Conservation (phyloP, 2,113 vertebrate genomes). For the Tenrec ecaudatus region DNA sequence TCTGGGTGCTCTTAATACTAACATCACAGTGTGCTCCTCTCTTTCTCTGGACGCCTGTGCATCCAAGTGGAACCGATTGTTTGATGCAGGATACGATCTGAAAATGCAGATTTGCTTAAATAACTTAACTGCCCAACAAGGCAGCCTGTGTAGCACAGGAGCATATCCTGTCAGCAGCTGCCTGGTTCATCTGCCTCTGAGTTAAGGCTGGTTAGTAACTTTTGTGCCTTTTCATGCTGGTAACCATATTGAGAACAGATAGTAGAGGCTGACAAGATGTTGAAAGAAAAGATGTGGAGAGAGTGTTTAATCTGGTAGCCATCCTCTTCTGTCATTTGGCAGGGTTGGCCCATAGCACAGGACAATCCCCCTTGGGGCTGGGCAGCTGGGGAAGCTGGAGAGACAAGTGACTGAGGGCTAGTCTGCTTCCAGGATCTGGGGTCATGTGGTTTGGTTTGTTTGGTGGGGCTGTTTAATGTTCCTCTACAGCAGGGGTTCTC, state of each 20-base stretch:
- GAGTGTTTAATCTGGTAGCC: background rate
- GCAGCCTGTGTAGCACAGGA: constrained; percentile 35
- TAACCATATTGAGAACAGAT: background rate
- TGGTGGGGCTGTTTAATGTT: background rate
- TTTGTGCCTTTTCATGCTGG: constrained; percentile 17
- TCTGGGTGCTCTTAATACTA: background rate
- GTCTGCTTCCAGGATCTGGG: background rate
- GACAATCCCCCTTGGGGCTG: background rate
- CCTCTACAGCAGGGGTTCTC: background rate
- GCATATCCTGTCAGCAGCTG: constrained; percentile 4
- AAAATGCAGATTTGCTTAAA: constrained; percentile 79
- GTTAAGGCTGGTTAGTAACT: background rate
- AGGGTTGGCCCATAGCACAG: background rate
- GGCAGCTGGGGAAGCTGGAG: background rate
- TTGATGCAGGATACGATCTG: constrained; percentile 65
- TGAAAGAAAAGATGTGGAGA: background rate
- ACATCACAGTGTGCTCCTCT: constrained; percentile 5
- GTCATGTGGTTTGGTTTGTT: background rate
- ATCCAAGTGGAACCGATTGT: constrained; percentile 71
- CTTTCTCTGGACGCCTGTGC: constrained; percentile 59
- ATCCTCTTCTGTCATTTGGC: background rate
- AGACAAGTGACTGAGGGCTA: background rate
- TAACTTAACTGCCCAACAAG: constrained; percentile 71
- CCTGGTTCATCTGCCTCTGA: constrained; percentile 30
- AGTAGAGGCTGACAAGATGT: background rate